Conservation (phyloP, 2,888 invertebrate genomes). For the Nasonovia ribisnigri region DNA sequence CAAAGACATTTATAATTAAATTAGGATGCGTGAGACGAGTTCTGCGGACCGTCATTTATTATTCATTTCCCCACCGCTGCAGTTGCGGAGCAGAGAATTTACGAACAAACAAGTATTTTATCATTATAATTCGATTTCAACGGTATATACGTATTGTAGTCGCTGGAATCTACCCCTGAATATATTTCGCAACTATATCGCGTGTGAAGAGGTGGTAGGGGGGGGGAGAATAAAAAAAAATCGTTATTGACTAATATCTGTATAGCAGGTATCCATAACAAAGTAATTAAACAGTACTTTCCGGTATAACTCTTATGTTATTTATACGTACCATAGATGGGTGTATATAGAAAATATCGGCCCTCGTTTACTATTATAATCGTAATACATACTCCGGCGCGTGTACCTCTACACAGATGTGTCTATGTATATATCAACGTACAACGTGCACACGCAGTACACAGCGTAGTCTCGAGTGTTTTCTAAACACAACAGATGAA, state of each 20-base stretch:
- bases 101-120: slow-evolving; percentile 20
- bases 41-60: background rate
- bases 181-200: background rate
- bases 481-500: background rate
- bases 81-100: background rate
- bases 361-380: background rate
- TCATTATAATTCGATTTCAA: slow-evolving; percentile 46
- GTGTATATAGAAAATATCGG: background rate
- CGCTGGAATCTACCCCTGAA: background rate
- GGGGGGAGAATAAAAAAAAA: background rate
- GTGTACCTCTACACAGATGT: background rate
- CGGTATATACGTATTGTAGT: background rate
- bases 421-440: background rate
- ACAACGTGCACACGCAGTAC: background rate
- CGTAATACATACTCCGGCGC: background rate
- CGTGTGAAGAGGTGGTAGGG: background rate
- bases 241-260: background rate
- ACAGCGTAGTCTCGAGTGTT: slow-evolving; percentile 1
- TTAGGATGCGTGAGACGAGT: background rate
- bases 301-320: background rate
- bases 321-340: background rate
- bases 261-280: background rate
- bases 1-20: slow-evolving; percentile 43
- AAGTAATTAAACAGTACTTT: slow-evolving; percentile 24
- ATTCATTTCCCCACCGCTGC: background rate